Evolutionary conservation across 1,140 invertebrate genomes (phyloP).

Genomic region (Drosophila bifasciata): DNA sequence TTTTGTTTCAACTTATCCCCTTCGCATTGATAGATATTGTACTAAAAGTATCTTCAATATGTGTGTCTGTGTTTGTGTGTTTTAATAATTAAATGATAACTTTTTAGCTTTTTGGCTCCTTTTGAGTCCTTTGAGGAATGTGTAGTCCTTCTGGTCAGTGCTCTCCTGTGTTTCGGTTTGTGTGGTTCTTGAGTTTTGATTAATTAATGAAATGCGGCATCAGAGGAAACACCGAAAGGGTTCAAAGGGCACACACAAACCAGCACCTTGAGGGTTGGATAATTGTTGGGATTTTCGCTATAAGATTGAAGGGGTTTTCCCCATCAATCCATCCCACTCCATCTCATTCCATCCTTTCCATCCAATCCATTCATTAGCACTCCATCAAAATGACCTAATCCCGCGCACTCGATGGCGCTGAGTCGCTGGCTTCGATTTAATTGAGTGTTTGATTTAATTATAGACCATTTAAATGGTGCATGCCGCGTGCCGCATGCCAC

Average conservation of each 20-base stretch:
- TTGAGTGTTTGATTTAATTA: constrained; percentile 82
- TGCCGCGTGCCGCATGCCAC: constrained; percentile 27
- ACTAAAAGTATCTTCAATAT: not conserved
- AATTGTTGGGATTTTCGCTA: no score
- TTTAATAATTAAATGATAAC: constrained; percentile 73
- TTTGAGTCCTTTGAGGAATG: constrained; percentile 48
- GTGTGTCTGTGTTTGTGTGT: not conserved
- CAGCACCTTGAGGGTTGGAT: no score
- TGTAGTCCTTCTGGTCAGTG: constrained; percentile 48
- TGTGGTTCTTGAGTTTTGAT: constrained; percentile 58
- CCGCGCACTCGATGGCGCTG: constrained; percentile 24
- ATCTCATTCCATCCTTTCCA: not conserved
- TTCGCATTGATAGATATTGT: no score
- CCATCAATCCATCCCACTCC: no score
- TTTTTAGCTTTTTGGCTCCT: constrained; percentile 46
- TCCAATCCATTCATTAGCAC: constrained; percentile 48
- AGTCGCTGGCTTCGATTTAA: constrained; percentile 51
- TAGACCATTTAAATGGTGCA: constrained; percentile 70
- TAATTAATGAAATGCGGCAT: constrained; percentile 65
- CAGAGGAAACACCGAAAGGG: no score
- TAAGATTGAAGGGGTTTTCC: no score
- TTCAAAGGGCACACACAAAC: no score
- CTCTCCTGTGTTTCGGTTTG: constrained; percentile 13
- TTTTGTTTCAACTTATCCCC: no score
- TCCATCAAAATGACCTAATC: constrained; percentile 49